Conservation (phyloP, 2,113 vertebrate species). For the Ranitomeya imitator region DNA sequence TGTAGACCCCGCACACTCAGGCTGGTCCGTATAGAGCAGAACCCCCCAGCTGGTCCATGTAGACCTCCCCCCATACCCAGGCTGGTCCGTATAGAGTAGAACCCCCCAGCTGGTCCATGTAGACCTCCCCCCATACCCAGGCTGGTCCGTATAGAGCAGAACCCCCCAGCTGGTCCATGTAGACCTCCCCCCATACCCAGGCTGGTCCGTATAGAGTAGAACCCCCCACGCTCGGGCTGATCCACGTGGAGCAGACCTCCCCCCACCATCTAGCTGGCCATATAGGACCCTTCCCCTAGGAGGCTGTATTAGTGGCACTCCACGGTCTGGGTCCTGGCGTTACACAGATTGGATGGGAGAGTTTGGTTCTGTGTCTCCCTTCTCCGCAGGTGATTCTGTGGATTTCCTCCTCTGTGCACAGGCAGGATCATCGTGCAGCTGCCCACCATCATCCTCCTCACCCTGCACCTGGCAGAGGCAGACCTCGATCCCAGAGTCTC, state of each 20-base stretch:
- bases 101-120: no score
- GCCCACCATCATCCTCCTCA: constrained; percentile 48
- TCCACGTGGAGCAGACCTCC: not conserved
- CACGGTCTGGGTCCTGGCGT: not conserved
- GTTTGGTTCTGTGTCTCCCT: constrained; percentile 23
- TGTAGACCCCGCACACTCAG: no score
- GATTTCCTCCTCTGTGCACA: constrained; percentile 58
- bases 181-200: no score
- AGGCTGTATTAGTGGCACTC: not conserved
- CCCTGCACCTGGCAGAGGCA: constrained; percentile 76
- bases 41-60: no score
- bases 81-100: no score
- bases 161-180: no score
- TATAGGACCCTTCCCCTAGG: not conserved
- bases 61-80: no score
- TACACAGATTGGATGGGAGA: constrained; percentile 44
- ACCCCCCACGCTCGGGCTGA: no score
- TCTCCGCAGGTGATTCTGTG: constrained; percentile 50
- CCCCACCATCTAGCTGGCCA: not conserved
- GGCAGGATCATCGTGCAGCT: constrained; percentile 68
- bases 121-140: no score
- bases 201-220: no score
- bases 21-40: no score
- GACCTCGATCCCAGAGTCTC: constrained; percentile 93
- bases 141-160: no score